These are phyloP conservation scores for Clanis bilineata DNA, from an alignment of 2,888 invertebrate genomes.

Conservation along the genomic window DNA sequence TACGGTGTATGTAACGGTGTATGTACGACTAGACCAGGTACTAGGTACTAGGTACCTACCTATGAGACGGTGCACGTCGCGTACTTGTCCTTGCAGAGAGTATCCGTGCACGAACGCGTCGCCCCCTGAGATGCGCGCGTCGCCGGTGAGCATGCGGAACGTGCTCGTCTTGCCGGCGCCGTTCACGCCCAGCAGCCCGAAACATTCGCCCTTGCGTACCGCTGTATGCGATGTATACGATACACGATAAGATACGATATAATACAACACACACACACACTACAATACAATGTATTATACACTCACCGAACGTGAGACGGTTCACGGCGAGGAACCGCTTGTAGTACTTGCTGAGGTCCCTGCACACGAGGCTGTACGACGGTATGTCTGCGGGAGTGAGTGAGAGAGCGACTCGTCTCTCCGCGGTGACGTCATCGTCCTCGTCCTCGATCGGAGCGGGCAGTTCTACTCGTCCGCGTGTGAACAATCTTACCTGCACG, in stretches of 20 bases:
- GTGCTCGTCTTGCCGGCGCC: slow-evolving; percentile 95
- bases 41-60: slow-evolving; percentile 49
- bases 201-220: slow-evolving; percentile 84
- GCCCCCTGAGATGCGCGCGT: slow-evolving; percentile 85
- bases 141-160: slow-evolving; percentile 94
- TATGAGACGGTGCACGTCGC: slow-evolving; percentile 14
- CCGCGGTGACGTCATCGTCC: slow-evolving; percentile 83
- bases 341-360: slow-evolving; percentile 90
- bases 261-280: neutral
- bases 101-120: slow-evolving; percentile 71
- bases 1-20: neutral
- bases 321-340: slow-evolving; percentile 89
- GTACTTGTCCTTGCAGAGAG: slow-evolving; percentile 15
- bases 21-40: too few relatives aligned
- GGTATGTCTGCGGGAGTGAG: slow-evolving; percentile 56
- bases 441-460: slow-evolving; percentile 34
- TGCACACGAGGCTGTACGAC: slow-evolving; percentile 82
- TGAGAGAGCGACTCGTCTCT: slow-evolving; percentile 70
- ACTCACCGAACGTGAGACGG: slow-evolving; percentile 46
- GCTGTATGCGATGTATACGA: neutral
- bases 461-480: neutral
- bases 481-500: neutral
- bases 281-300: too few relatives aligned
- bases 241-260: neutral
- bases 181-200: slow-evolving; percentile 91